Evolutionary conservation across 2,797 vertebrate species (phyloP), one percentile per base, ranked within the genome.

Genomic region (Chaetophractus vellerosus): DNA sequence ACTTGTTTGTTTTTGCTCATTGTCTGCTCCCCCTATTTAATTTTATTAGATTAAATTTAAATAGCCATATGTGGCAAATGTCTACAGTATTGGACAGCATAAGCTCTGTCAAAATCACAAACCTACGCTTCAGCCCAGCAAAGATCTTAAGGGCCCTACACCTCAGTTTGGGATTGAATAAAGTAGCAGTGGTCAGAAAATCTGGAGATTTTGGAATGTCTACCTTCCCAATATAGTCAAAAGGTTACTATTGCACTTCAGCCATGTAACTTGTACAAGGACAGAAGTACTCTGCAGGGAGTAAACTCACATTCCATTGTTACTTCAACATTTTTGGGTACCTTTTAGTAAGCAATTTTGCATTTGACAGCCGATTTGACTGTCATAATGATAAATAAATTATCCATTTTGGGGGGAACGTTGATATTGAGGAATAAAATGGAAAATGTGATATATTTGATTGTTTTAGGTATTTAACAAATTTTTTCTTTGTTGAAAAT

Each of bases 301-400:
- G 9, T 52, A 86, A 41, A 50, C 1, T 91, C 45, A 57, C 16
- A 33, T 33, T 78, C 19, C 33, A 76, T 23, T 83, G 75, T 72
- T 64, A 79, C 31, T 75, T 88, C 36, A 79, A 52, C 74, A 82
- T 92, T 94, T 90, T 41, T 84, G 48, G 95, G 48, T 21, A 71
- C 87, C 36, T 91, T 89, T 83, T 55, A 59, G 28, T 88, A 93
- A 94, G 33, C 45, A 78, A 14, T 84, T 89, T 92, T 72, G 52
- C 45, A 72, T 81, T 92, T 89, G 87, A 91, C 23, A 93, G 21
- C 83, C 94, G 33, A 87, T n/a, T 96, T 91, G 63, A 74, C 79
- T 88, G 11, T 93, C 90, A 41, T 10, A 45, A 1, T 79, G 79
- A 88, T 90, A 68, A 66, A 18, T 76, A 91, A 78, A 64, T 90